Evolutionary conservation across 2,113 vertebrate species (phyloP).

Genomic region (Ochotona curzoniae): DNA sequence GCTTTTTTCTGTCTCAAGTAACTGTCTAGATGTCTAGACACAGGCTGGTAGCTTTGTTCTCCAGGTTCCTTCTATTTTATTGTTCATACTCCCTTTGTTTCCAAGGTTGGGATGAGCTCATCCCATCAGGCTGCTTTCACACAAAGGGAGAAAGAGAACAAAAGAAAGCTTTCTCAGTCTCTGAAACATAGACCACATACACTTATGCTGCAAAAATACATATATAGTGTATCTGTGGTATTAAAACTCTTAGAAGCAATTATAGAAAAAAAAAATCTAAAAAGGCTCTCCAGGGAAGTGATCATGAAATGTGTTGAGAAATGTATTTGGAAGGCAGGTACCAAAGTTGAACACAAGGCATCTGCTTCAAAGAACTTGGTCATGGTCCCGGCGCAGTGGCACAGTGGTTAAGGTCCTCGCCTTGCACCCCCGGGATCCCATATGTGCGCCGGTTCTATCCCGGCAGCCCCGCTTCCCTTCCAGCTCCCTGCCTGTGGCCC

Average conservation of each 20-base stretch:
- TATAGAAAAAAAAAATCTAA: neutral
- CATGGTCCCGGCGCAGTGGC: neutral
- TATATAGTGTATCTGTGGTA: neutral
- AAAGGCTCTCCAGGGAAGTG: neutral
- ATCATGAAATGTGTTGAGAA: neutral
- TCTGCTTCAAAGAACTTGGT: constrained; percentile 31
- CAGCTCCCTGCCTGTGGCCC: too few species aligned
- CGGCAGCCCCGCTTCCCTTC: too few species aligned
- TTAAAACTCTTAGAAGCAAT: neutral
- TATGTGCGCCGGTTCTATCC: too few species aligned
- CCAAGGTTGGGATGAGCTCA: neutral
- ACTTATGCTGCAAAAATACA: neutral
- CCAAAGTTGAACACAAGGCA: neutral
- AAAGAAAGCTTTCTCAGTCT: neutral
- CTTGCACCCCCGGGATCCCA: too few species aligned
- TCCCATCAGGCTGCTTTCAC: neutral
- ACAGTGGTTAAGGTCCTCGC: too few species aligned
- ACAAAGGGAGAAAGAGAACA: neutral
- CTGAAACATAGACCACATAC: neutral
- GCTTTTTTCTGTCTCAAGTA: neutral
- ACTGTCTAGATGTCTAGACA: constrained; percentile 6
- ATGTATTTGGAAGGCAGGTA: neutral
- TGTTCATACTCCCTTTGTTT: neutral
- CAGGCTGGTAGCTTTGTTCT: neutral
- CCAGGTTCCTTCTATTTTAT: neutral